Conservation (phyloP, 2,888 invertebrate species). For the Lacanobia wlatinum region DNA sequence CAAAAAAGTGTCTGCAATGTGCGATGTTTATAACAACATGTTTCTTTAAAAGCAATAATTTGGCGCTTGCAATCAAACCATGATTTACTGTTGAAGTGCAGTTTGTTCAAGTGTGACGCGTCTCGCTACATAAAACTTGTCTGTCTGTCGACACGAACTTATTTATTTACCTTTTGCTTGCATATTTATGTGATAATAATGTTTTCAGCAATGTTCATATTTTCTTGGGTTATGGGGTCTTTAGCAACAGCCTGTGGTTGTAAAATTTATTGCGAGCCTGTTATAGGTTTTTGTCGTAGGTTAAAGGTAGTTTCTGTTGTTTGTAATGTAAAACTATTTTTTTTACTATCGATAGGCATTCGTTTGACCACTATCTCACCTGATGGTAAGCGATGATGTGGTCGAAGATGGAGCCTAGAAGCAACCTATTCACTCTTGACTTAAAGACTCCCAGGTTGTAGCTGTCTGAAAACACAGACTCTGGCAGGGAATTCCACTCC, state of each 20-base stretch:
- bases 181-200: constrained; percentile 15
- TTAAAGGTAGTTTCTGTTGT: not conserved
- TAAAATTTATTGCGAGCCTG: not conserved
- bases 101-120: constrained; percentile 45
- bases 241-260: not conserved
- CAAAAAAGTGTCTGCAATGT: constrained; percentile 36
- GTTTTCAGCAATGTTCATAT: not conserved
- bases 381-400: too few species aligned
- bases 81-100: constrained; percentile 37
- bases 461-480: too few species aligned
- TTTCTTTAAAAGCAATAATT: constrained; percentile 49
- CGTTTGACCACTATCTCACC: too few species aligned
- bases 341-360: too few species aligned
- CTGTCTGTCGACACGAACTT: constrained; percentile 53
- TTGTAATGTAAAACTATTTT: too few species aligned
- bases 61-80: constrained; percentile 43
- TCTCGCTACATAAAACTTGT: constrained; percentile 59
- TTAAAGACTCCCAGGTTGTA: too few species aligned
- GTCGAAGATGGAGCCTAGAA: too few species aligned
- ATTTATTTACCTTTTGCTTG: constrained; percentile 41
- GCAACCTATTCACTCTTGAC: too few species aligned
- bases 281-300: not conserved
- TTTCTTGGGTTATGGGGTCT: not conserved
- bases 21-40: constrained; percentile 18
- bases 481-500: too few species aligned